phyloP scores from a whole-genome alignment of 2,797 vertebrate genomes.

The Pseudotriccus pelzelni region DNA sequence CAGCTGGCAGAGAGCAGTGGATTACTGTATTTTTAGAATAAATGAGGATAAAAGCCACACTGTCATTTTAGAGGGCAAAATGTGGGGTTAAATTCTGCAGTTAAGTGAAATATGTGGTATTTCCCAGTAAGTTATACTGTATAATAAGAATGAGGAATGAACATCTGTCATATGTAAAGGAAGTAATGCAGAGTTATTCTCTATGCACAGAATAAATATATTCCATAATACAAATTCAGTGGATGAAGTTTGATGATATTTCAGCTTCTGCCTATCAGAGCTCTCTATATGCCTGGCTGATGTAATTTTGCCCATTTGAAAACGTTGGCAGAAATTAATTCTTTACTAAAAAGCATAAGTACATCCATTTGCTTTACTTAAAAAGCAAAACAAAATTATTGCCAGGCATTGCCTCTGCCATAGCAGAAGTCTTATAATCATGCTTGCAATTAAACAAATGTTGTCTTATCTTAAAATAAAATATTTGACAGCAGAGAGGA shows the following conservation, averaged over 20 bases:
- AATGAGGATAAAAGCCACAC: not conserved
- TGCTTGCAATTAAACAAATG: constrained; percentile 18
- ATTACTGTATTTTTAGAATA: not conserved
- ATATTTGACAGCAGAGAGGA: not conserved
- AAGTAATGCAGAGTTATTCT: not conserved
- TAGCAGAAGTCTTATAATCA: not conserved
- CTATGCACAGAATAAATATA: not conserved
- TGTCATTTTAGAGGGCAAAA: not conserved
- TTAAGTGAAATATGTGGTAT: not conserved
- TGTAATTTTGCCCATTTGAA: constrained; percentile 1
- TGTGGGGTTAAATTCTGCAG: not conserved
- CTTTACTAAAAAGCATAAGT: not conserved
- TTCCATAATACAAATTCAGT: not conserved
- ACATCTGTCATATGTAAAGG: constrained; percentile 1
- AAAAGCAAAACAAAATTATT: constrained; percentile 26
- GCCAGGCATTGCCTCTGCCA: not conserved
- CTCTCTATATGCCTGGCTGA: not conserved
- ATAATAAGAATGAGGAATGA: not conserved
- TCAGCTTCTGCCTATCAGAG: not conserved
- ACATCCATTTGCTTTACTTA: constrained; percentile 4
- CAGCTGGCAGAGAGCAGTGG: not conserved
- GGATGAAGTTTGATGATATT: not conserved
- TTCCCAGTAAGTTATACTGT: not conserved
- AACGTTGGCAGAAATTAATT: constrained; percentile 24
- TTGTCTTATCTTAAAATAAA: not conserved